phyloP scores from a whole-genome alignment of 2,113 vertebrate genomes.

The Chrysemys picta region DNA sequence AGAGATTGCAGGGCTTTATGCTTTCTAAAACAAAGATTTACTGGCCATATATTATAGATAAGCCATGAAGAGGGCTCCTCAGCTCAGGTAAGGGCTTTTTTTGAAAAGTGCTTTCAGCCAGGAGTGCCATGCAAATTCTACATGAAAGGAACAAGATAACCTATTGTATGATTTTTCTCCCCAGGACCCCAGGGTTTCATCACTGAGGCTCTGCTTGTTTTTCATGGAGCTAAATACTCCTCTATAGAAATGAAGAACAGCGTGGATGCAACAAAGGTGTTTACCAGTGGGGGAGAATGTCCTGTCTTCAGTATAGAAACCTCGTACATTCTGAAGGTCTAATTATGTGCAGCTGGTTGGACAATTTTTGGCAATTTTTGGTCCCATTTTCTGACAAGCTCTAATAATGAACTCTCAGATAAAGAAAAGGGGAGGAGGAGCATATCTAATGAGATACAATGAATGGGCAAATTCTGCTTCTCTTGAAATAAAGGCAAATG shows the following conservation, averaged over 20 bases:
- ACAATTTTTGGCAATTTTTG: background rate
- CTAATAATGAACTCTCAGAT: background rate
- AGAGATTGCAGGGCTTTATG: too few species aligned
- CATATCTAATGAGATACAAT: background rate
- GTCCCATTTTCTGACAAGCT: background rate
- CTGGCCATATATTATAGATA: too few species aligned
- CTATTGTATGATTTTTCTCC: conserved; percentile 9
- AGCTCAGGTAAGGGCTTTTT: background rate
- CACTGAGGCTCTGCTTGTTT: background rate
- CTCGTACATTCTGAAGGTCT: too few species aligned
- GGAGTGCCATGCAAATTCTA: conserved; percentile 27
- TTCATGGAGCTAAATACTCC: background rate
- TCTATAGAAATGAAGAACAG: background rate
- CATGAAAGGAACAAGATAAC: background rate
- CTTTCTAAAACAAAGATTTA: too few species aligned
- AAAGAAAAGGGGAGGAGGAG: background rate
- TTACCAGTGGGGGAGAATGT: too few species aligned
- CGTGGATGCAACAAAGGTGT: background rate
- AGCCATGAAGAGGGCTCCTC: background rate
- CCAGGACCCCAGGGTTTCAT: conserved; percentile 31
- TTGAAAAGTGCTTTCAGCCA: conserved; percentile 42
- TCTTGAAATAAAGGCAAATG: background rate
- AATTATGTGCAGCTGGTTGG: background rate
- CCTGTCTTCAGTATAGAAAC: too few species aligned
- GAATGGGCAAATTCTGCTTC: background rate